Percentiles rank a stretch among this genome's conserved stretches.
These are phyloP conservation scores for Strongylocentrotus purpuratus DNA, from an alignment of 35 echinoderm and acorn worm species.

Conservation along the genomic window DNA sequence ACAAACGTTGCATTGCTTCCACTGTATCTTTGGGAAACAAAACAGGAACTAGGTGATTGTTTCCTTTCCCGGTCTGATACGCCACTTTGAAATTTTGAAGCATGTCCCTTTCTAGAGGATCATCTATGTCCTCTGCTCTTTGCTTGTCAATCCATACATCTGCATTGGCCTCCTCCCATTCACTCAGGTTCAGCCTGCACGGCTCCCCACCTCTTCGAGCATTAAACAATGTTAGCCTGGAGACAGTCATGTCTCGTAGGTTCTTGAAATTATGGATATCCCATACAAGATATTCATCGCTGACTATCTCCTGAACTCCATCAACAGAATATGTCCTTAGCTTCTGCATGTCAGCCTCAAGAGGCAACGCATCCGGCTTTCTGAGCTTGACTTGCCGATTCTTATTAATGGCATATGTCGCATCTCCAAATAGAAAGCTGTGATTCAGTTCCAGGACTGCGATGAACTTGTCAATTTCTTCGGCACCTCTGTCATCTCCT, in stretches of 20 bases:
- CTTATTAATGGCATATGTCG: conserved; percentile 41
- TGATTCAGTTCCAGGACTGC: conserved; percentile 35
- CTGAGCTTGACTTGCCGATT: conserved; percentile 36
- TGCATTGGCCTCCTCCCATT: background rate
- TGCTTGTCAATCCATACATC: background rate
- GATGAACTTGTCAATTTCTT: conserved; percentile 52
- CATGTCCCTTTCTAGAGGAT: conserved; percentile 46
- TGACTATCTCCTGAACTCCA: background rate
- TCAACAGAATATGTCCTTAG: background rate
- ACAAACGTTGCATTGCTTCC: conserved; percentile 17
- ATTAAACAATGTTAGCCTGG: conserved; percentile 55
- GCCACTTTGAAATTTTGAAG: background rate
- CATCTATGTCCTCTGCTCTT: conserved; percentile 7
- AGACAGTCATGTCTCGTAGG: conserved; percentile 29
- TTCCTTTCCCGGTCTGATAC: too few relatives aligned
- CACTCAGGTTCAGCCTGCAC: background rate
- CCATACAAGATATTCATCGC: background rate
- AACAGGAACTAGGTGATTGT: too few relatives aligned
- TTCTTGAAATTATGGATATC: background rate
- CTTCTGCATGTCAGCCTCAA: conserved; percentile 22
- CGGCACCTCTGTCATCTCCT: conserved; percentile 6
- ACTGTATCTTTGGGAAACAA: background rate
- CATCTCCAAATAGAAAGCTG: conserved; percentile 47
- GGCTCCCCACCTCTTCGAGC: conserved; percentile 60
- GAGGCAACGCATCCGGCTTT: conserved; percentile 5